Evolutionary conservation across 2,888 invertebrate species (phyloP).

Genomic region (Mythimna loreyi): DNA sequence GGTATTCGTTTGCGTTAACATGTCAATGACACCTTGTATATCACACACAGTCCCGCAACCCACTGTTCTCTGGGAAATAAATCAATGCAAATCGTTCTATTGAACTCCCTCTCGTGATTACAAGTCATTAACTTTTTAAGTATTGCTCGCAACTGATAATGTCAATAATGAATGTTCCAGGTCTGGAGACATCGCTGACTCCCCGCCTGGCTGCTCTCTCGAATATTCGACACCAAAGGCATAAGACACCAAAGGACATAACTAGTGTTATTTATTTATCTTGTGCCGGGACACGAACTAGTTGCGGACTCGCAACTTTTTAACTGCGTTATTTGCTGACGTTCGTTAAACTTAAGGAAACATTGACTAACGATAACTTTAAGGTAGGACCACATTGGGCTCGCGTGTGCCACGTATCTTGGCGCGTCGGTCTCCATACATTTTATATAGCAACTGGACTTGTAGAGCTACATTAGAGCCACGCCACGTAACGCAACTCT

Average conservation of each 20-base stretch:
- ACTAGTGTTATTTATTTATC: constrained; percentile 33
- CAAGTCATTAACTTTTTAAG: constrained; percentile 44
- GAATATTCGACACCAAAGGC: constrained; percentile 45
- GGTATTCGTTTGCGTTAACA: no score
- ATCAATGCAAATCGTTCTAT: constrained; percentile 39
- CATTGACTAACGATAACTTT: neutral
- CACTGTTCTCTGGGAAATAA: constrained; percentile 17
- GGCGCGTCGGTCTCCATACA: no score
- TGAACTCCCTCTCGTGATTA: constrained; percentile 50
- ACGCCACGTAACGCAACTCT: no score
- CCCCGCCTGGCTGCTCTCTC: constrained; percentile 29
- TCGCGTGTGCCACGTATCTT: no score
- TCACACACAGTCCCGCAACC: neutral
- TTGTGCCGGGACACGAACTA: constrained; percentile 26
- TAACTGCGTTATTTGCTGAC: neutral
- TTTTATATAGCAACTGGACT: no score
- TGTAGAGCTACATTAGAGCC: no score
- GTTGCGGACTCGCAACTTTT: constrained; percentile 6
- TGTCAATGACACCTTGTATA: no score
- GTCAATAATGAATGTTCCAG: constrained; percentile 53
- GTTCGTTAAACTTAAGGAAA: neutral
- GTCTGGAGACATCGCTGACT: constrained; percentile 54
- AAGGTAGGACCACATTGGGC: no score
- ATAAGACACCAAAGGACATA: constrained; percentile 28
- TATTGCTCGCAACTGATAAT: constrained; percentile 37